Conservation (phyloP, 2,797 vertebrate genomes). For the Chiropotes sagulatus region DNA sequence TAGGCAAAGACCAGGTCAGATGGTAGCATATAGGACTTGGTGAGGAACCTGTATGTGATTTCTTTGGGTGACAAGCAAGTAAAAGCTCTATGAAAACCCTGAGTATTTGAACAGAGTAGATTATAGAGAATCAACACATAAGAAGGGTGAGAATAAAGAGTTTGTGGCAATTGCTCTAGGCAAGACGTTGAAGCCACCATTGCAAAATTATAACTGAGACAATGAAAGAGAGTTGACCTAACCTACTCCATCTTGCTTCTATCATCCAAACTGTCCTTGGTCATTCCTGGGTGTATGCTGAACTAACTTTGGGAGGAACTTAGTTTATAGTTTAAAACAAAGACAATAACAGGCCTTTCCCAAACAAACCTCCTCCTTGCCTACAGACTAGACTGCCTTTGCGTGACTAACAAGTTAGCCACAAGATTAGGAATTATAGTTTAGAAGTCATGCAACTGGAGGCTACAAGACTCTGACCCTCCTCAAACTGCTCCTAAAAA, state of each 20-base stretch:
- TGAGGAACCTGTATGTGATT: background rate
- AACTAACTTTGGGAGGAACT: background rate
- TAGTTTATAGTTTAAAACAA: background rate
- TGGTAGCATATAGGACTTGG: background rate
- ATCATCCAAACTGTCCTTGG: background rate
- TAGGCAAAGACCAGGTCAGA: background rate
- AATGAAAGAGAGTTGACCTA: background rate
- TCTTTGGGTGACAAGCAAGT: background rate
- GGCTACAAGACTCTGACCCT: background rate
- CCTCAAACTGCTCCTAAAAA: background rate
- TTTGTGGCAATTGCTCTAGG: background rate
- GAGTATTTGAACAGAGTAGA: background rate
- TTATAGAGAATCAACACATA: background rate
- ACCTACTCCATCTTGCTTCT: background rate
- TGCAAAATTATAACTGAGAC: background rate
- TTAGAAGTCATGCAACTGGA: background rate
- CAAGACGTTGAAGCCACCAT: background rate
- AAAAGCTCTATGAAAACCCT: background rate
- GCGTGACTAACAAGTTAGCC: background rate
- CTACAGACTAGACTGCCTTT: background rate
- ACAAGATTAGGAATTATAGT: background rate
- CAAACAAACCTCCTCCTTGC: background rate
- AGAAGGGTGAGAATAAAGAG: background rate
- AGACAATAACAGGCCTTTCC: background rate
- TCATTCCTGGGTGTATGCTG: background rate